Percentiles rank a stretch among this genome's conserved stretches.
phyloP scores from a whole-genome alignment of 2,113 vertebrate genomes.

The Crotalus horridus region DNA sequence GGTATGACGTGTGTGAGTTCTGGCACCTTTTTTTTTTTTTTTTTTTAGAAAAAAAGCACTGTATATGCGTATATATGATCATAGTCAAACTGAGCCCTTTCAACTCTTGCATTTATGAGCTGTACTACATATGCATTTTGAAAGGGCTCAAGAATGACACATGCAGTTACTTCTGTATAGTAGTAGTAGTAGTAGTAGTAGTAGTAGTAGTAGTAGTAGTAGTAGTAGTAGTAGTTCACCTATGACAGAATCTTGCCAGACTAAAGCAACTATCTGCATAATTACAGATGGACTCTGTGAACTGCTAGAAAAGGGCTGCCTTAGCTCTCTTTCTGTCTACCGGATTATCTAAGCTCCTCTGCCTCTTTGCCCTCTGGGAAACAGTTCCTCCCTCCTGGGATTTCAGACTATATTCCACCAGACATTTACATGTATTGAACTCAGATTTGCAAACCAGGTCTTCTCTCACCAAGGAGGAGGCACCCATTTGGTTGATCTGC shows the following conservation, averaged over 20 bases:
- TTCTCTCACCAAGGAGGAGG: background rate
- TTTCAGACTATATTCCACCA: too few species aligned
- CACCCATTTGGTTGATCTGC: background rate
- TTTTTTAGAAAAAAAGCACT: too few species aligned
- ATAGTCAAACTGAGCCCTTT: background rate
- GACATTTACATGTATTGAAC: background rate
- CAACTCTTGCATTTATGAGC: background rate
- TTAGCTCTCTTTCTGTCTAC: background rate
- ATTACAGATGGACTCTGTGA: background rate
- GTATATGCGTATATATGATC: background rate
- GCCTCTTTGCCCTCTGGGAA: background rate
- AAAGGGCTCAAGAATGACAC: background rate
- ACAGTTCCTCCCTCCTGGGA: too few species aligned
- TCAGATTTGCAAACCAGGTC: background rate
- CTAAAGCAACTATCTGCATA: background rate
- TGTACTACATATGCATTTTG: background rate
- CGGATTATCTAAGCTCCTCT: background rate
- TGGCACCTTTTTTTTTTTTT: too few species aligned
- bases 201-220: too few species aligned
- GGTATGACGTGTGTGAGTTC: too few species aligned
- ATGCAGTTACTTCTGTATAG: background rate
- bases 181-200: too few species aligned
- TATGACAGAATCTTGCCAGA: background rate
- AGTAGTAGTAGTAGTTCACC: too few species aligned
- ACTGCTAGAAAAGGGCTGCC: background rate